A percentile compares a stretch with the other conserved stretches of the same genome.
phyloP scores from a whole-genome alignment of 2,888 invertebrate species.

The Enoplolaimus lenunculus region DNA sequence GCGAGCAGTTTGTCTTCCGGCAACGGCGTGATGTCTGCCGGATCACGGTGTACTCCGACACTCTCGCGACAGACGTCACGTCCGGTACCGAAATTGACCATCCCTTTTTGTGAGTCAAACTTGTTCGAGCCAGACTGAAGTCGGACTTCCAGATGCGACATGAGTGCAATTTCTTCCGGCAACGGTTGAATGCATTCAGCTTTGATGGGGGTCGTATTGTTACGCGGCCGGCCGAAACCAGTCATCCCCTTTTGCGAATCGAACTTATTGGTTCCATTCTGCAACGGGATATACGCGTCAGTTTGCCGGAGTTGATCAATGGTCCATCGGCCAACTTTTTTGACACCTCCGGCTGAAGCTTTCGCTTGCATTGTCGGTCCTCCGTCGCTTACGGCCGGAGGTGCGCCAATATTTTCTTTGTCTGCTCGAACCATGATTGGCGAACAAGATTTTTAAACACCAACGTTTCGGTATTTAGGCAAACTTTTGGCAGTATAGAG shows the following conservation, averaged over 20 bases:
- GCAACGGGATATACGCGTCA: constrained; percentile 31
- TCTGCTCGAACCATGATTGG: too few species aligned
- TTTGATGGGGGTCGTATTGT: constrained; percentile 28
- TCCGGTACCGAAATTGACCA: constrained; percentile 39
- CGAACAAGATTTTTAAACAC: too few species aligned
- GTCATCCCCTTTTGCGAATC: too few species aligned
- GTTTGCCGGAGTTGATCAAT: constrained; percentile 39
- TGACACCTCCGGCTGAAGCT: background rate
- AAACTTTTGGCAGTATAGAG: too few species aligned
- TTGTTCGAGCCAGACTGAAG: constrained; percentile 38
- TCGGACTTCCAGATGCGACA: constrained; percentile 39
- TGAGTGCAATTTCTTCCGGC: constrained; percentile 40
- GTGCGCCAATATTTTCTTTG: too few species aligned
- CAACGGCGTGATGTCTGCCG: constrained; percentile 21
- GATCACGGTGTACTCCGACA: background rate
- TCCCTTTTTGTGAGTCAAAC: constrained; percentile 40
- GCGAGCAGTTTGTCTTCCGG: constrained; percentile 36
- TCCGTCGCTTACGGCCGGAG: too few species aligned
- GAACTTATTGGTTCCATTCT: constrained; percentile 21
- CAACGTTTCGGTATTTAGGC: too few species aligned
- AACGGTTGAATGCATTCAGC: constrained; percentile 31
- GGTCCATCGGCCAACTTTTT: constrained; percentile 34
- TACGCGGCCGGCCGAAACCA: constrained; percentile 40
- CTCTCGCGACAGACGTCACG: constrained; percentile 39
- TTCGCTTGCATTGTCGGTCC: constrained; percentile 16